Evolutionary conservation across 2,797 vertebrate genomes (phyloP).

Genomic region (Fistularia commersonii): DNA sequence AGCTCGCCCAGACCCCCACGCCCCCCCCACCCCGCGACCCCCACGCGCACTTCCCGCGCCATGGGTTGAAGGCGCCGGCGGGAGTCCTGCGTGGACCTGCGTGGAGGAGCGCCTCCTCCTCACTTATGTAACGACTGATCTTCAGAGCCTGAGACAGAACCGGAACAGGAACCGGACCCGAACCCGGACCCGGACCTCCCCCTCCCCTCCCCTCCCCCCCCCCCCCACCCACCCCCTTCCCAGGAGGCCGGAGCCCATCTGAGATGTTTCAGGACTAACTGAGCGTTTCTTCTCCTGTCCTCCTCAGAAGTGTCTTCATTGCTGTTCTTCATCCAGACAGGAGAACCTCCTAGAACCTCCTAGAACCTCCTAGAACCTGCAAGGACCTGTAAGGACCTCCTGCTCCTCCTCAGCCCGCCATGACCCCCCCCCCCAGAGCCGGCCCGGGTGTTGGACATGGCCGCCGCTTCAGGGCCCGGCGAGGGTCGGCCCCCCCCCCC

Average conservation of each 20-base stretch:
- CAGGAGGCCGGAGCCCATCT: background rate
- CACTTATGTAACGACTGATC: constrained; percentile 71
- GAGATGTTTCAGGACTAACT: no score
- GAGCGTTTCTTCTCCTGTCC: no score
- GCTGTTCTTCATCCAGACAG: no score
- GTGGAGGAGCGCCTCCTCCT: constrained; percentile 64
- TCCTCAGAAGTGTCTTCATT: no score
- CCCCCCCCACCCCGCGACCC: no score
- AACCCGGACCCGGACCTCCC: no score
- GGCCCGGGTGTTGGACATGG: constrained; percentile 29
- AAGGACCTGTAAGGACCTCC: no score
- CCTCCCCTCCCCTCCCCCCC: background rate
- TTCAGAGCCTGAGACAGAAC: constrained; percentile 49
- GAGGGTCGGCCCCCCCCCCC: no score
- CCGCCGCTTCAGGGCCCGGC: constrained; percentile 30
- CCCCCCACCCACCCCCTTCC: constrained; percentile 21
- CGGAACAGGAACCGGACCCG: no score
- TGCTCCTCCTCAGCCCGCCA: constrained; percentile 18
- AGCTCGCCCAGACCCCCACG: no score
- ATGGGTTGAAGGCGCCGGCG: constrained; percentile 68
- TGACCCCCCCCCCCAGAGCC: constrained; percentile 19
- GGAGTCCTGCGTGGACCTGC: constrained; percentile 54
- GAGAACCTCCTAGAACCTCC: no score
- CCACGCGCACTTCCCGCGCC: constrained; percentile 45
- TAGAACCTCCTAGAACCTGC: no score